A percentile compares a stretch with the other conserved stretches of the same genome.
phyloP scores from a whole-genome alignment of 2,797 vertebrate species.

The Macrochelys suwanniensis region DNA sequence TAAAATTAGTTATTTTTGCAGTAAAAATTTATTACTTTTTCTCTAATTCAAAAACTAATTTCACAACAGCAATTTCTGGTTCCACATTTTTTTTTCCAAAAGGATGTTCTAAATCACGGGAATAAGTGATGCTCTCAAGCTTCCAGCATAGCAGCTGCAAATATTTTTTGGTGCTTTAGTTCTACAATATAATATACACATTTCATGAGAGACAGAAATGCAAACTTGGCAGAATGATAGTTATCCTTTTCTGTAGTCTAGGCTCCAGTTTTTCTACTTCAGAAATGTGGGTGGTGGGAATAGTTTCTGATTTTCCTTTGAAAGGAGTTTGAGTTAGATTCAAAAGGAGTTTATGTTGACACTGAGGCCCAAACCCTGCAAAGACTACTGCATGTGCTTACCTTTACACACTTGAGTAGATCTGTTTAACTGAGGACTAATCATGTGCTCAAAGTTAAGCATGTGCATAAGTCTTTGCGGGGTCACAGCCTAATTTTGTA shows the following conservation, averaged over 20 bases:
- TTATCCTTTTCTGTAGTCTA: background rate
- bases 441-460: background rate
- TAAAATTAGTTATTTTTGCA: background rate
- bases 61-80: background rate
- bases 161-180: slow-evolving; percentile 10
- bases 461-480: background rate
- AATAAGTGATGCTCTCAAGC: slow-evolving; percentile 14
- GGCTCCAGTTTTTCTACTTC: background rate
- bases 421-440: background rate
- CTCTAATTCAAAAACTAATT: background rate
- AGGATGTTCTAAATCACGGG: background rate
- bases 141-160: background rate
- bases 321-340: background rate
- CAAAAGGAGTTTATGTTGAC: background rate
- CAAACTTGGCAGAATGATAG: slow-evolving; percentile 16
- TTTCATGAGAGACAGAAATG: background rate
- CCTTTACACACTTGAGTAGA: background rate
- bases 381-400: background rate
- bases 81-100: background rate
- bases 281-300: background rate
- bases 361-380: background rate
- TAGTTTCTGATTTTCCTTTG: background rate
- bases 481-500: slow-evolving; percentile 26
- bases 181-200: background rate
- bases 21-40: background rate